Conservation (phyloP, 2,797 vertebrate species). For the Taenioides sp. region DNA sequence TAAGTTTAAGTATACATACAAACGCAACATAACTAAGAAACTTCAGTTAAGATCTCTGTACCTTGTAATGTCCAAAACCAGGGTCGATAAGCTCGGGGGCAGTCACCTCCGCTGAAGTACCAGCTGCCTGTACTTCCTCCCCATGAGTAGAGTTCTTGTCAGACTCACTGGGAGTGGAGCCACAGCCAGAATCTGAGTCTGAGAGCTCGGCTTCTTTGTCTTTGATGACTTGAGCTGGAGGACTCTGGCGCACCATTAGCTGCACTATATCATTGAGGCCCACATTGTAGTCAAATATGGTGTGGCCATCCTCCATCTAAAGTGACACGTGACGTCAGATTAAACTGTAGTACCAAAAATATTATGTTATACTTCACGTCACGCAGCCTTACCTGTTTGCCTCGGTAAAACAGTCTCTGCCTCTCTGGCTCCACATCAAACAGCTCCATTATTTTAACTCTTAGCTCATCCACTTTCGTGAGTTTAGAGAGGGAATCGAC, state of each 20-base stretch:
- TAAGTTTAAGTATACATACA: neutral
- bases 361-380: neutral
- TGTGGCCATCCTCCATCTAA: constrained; percentile 97
- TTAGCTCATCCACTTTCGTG: constrained; percentile 93
- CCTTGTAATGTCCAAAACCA: constrained; percentile 89
- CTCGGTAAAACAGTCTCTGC: constrained; percentile 93
- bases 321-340: neutral
- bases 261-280: constrained; percentile 96
- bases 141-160: constrained; percentile 93
- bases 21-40: neutral
- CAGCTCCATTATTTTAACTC: constrained; percentile 84
- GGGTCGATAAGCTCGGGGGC: constrained; percentile 73
- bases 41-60: constrained; percentile 43
- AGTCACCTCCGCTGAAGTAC: constrained; percentile 69
- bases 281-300: constrained; percentile 95
- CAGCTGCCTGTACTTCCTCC: constrained; percentile 81
- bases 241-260: constrained; percentile 87
- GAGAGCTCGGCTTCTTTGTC: constrained; percentile 92
- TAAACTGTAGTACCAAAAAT: neutral
- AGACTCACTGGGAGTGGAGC: constrained; percentile 90
- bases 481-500: constrained; percentile 93
- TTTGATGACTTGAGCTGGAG: constrained; percentile 58
- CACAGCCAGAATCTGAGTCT: constrained; percentile 92
- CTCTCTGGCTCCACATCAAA: constrained; percentile 87
- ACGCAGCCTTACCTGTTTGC: constrained; percentile 86